phyloP scores from a whole-genome alignment of 2,797 vertebrate species.

The Enteromius unitaeniatus region DNA sequence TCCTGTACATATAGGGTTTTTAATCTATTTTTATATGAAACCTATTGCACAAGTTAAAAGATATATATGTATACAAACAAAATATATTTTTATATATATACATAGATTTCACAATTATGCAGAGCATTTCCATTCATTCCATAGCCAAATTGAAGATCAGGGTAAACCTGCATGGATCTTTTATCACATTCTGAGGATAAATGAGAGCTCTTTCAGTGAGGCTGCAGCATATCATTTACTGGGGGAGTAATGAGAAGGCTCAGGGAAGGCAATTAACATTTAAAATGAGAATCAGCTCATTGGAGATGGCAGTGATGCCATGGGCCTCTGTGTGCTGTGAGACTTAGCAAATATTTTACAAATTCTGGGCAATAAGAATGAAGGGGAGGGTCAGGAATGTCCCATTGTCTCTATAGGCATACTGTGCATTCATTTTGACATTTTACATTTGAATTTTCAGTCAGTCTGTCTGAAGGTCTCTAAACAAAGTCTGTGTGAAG shows the following conservation, averaged over 20 bases:
- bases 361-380: slow-evolving; percentile 51
- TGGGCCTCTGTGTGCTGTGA: slow-evolving; percentile 64
- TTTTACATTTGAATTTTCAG: background rate
- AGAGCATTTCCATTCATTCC: slow-evolving; percentile 43
- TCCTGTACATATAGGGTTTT: background rate
- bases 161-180: slow-evolving; percentile 60
- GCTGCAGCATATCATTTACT: slow-evolving; percentile 71
- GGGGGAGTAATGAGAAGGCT: slow-evolving; percentile 70
- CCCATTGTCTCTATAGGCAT: slow-evolving; percentile 8
- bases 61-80: background rate
- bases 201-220: slow-evolving; percentile 60
- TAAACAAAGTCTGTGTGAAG: slow-evolving; percentile 17
- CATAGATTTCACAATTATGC: slow-evolving; percentile 42
- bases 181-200: slow-evolving; percentile 66
- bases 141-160: slow-evolving; percentile 60
- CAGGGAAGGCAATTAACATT: slow-evolving; percentile 76
- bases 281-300: slow-evolving; percentile 70
- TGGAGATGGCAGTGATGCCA: slow-evolving; percentile 65
- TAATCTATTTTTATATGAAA: background rate
- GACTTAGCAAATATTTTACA: slow-evolving; percentile 75
- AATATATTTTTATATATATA: background rate
- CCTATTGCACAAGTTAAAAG: background rate
- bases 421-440: slow-evolving; percentile 12
- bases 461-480: background rate
- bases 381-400: slow-evolving; percentile 9